phyloP scores from a whole-genome alignment of 1,140 invertebrate genomes.

The Bombus turneri region DNA sequence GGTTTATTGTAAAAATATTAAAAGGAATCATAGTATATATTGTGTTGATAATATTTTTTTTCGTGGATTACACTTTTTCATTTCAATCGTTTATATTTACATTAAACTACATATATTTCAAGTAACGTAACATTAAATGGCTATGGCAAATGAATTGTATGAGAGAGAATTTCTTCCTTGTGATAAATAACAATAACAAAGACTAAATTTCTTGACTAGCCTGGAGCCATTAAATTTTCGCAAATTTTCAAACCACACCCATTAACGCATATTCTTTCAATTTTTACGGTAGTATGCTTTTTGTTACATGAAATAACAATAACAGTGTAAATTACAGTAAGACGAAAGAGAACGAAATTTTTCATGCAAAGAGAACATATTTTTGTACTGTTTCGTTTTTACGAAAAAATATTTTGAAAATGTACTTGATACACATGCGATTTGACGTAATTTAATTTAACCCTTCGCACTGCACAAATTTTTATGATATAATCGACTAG shows the following conservation, averaged over 20 bases:
- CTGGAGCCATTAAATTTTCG: constrained; percentile 23
- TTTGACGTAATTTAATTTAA: too few relatives aligned
- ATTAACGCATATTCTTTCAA: too few relatives aligned
- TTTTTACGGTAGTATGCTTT: too few relatives aligned
- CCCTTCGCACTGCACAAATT: too few relatives aligned
- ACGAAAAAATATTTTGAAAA: too few relatives aligned
- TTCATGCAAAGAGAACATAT: too few relatives aligned
- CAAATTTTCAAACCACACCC: not conserved
- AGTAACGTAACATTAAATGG: not conserved
- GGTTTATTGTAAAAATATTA: constrained; percentile 12
- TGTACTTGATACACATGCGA: too few relatives aligned
- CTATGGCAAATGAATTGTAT: constrained; percentile 23
- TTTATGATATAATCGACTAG: too few relatives aligned
- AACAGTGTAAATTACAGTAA: too few relatives aligned
- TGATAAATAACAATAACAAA: not conserved
- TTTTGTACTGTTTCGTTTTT: too few relatives aligned
- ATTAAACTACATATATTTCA: not conserved
- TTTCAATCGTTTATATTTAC: not conserved
- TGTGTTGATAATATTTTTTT: constrained; percentile 30
- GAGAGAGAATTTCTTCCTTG: not conserved
- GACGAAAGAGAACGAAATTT: too few relatives aligned
- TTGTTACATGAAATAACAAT: too few relatives aligned
- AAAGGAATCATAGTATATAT: not conserved
- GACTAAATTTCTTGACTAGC: constrained; percentile 41
- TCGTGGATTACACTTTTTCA: not conserved